Evolutionary conservation across 1,140 invertebrate species (phyloP), one percentile per base, ranked within the genome.

Genomic region (Musca domestica): DNA sequence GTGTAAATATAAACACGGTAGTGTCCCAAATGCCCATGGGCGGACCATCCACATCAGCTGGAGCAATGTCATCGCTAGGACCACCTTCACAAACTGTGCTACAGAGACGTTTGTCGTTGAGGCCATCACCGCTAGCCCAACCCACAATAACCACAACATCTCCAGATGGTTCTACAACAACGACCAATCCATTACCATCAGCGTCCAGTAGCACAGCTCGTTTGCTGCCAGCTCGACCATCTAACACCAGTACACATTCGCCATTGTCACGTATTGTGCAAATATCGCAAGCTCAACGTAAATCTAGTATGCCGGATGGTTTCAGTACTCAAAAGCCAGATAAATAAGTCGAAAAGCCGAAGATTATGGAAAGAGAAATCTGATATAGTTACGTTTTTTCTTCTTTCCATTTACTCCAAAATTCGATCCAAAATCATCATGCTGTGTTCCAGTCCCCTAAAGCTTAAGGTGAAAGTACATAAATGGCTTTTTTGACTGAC

Each of bases 271-370:
- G 78, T 15, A 81, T 81, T 64, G 78, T 79, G 66, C 78, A 81
- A 66, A 80, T 81, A 46, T 73, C 78, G 41, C 77, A 81, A 72
- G 78, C 78, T 19, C 76, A 80, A 64, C 72, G 78, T 41, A 81
- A 81, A 74, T 79, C 74, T 64, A 81, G 78, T 70, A 80, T 76
- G 76, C 77, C 74, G n/a, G 74, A 75, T 27, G 72, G 72, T n/a
- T 71, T 74, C 4, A 41, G 48, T 3, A 23, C 61, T 25, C 30
- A 25, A 6, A 69, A 69, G 22, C 20, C 63, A 14, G 67, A 69
- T n/a, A 49, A 68, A 23, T 41, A 34, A 65, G 22, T 41, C 15
- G 9, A 30, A 30, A 30, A 4, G 27, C 12, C 12, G 6, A 41
- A 7, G 10, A 2, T 12, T 5, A 12, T 41, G 12, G 9, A 30